Base-by-base conservation (phyloP, 2,113 vertebrate genomes). In the Lophotis ruficrista region DNA sequence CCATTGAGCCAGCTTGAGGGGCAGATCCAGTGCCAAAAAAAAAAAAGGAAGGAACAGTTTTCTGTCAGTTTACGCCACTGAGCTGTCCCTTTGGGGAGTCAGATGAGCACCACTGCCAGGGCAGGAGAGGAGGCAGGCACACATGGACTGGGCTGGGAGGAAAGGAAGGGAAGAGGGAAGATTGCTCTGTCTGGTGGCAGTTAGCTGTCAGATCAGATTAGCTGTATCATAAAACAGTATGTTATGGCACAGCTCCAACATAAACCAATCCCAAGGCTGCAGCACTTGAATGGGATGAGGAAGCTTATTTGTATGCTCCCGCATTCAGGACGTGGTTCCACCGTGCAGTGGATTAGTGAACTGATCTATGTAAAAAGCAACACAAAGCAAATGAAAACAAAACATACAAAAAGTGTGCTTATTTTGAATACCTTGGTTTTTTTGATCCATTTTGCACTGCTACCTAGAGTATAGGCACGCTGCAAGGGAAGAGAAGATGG, bases 171-270 rank as follows among this genome's bases (percentile, higher is more conserved):
- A 75, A 84, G 61, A 89, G 41, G 68, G 56, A 91, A 92, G 56
- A 83, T 89, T 18, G 1, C 56, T 93, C 79, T 86, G 81, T 71
- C 87, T 97, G 72, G 83, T 94, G 95, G 81, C 83, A 94, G 91
- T 75, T 82, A 94, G 61, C 91, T 95, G 95, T 95, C 94, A 91
- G 56, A 82, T 91, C 81, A 94, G 89, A 95, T 94, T 94, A 94
- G 53, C 60, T 89, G 89, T 81, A 87, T 92, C 91, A 58, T 71
- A 89, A 93, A 94, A 47, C 47, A 91, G 72, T 21, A 7, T 62
- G 47, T 62, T 94, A 60, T 94, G 93, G 96, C 94, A 94, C 57
- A 47, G 28, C 14, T 95, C 87, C 95, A 96, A 84, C 53, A 78
- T 6, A 89, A 96, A 95, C 65, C 41, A 41, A 41, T 41, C 41